phyloP scores from a whole-genome alignment of 1,140 invertebrate genomes.

The Aphidius ervi region DNA sequence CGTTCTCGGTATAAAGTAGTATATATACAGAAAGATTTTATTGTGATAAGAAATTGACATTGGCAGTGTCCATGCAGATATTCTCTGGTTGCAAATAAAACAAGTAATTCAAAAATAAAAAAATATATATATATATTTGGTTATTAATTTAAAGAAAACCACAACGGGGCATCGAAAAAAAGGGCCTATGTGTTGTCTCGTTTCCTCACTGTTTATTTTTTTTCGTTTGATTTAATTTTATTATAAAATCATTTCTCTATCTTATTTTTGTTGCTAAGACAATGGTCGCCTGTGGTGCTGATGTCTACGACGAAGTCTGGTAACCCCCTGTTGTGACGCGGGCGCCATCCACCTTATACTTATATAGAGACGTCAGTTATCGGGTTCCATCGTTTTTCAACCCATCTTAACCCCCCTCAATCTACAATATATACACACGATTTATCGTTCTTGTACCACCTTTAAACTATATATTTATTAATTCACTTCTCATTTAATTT shows the following conservation, averaged over 20 bases:
- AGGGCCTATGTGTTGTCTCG: constrained; percentile 23
- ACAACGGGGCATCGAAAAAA: constrained; percentile 21
- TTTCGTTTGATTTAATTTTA: background rate
- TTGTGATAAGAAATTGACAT: no score
- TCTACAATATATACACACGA: constrained; percentile 18
- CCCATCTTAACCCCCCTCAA: constrained; percentile 25
- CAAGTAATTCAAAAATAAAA: no score
- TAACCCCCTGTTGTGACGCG: constrained; percentile 45
- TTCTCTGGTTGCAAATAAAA: no score
- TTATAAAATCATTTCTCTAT: background rate
- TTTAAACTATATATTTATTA: constrained; percentile 7
- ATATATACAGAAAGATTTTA: no score
- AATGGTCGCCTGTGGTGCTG: constrained; percentile 49
- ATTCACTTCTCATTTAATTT: background rate
- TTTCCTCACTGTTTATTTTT: constrained; percentile 7
- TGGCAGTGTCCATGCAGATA: no score
- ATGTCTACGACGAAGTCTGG: constrained; percentile 52
- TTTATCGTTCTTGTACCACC: constrained; percentile 24
- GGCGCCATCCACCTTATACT: constrained; percentile 45
- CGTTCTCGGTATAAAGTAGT: no score
- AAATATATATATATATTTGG: constrained; percentile 26
- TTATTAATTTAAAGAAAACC: constrained; percentile 45
- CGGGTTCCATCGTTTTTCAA: constrained; percentile 39
- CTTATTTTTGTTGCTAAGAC: constrained; percentile 33
- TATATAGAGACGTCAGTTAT: constrained; percentile 53